phyloP scores from a whole-genome alignment of 2,797 vertebrate species.

The Anolis apletophallus region DNA sequence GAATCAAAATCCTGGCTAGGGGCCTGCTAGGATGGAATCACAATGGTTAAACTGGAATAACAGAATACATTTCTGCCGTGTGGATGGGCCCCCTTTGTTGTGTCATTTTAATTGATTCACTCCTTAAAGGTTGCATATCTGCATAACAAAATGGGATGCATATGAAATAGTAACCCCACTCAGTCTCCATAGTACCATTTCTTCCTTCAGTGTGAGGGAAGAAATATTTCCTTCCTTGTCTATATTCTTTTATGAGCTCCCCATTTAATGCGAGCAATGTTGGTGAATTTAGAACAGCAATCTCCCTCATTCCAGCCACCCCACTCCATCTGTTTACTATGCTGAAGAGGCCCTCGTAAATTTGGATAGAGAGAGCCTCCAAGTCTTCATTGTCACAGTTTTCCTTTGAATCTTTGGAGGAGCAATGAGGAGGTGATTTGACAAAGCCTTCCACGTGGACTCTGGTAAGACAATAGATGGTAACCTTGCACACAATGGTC shows the following conservation, averaged over 20 bases:
- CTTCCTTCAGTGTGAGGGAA: background rate
- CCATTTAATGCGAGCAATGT: background rate
- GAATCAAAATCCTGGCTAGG: too few species aligned
- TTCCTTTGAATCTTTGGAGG: constrained; percentile 64
- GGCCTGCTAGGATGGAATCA: too few species aligned
- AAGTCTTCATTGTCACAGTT: constrained; percentile 62
- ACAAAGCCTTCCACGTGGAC: constrained; percentile 65
- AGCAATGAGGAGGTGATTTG: constrained; percentile 60
- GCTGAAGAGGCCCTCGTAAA: constrained; percentile 45
- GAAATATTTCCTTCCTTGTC: background rate
- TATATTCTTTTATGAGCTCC: background rate
- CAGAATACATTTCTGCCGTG: too few species aligned
- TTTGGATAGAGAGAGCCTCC: constrained; percentile 50
- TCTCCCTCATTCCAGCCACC: background rate
- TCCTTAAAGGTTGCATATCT: background rate
- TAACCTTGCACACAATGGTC: constrained; percentile 48
- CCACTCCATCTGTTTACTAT: constrained; percentile 2
- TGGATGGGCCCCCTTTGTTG: too few species aligned
- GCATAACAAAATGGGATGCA: background rate
- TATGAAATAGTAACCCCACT: background rate
- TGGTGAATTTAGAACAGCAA: background rate
- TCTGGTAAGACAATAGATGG: constrained; percentile 50
- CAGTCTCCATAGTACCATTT: background rate
- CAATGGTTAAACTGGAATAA: too few species aligned
- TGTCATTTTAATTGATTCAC: background rate